A percentile compares a stretch with the other conserved stretches of the same genome.
Evolutionary conservation across 2,888 invertebrate genomes (phyloP).

Genomic region (Hofmannophila pseudospretella): DNA sequence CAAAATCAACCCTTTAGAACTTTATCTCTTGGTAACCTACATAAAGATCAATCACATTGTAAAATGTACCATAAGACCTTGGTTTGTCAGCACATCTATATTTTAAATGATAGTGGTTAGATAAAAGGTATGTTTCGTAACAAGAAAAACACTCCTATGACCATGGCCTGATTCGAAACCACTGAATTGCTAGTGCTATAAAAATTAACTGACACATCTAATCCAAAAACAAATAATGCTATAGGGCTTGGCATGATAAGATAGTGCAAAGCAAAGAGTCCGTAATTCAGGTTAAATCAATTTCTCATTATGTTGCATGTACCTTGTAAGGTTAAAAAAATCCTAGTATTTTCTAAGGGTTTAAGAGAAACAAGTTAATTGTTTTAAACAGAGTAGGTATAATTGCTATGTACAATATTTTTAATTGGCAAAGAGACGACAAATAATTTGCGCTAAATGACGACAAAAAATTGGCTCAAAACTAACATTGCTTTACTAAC

Average conservation of each 20-base stretch:
- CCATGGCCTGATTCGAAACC: conserved; percentile 52
- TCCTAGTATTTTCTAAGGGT: too few species aligned
- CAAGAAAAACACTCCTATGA: conserved; percentile 25
- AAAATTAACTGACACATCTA: conserved; percentile 53
- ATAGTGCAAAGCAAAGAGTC: conserved; percentile 45
- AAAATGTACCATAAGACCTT: neutral
- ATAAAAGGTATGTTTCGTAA: conserved; percentile 7
- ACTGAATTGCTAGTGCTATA: conserved; percentile 34
- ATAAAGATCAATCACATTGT: neutral
- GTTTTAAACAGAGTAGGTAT: too few species aligned
- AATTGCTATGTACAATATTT: too few species aligned
- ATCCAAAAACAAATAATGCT: conserved; percentile 63
- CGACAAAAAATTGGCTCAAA: too few species aligned
- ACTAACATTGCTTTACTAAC: too few species aligned
- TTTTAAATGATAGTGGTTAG: conserved; percentile 2
- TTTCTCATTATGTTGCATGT: neutral
- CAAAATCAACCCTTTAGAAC: too few species aligned
- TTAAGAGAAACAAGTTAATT: too few species aligned
- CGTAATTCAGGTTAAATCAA: conserved; percentile 36
- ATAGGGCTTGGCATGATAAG: conserved; percentile 55
- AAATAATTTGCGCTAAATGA: too few species aligned
- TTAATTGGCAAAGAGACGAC: too few species aligned
- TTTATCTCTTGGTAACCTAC: neutral
- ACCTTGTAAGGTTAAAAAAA: too few species aligned
- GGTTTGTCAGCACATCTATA: conserved; percentile 1